Conservation (phyloP, 1,140 invertebrate genomes). For the Pseudomyrmex concolor region DNA sequence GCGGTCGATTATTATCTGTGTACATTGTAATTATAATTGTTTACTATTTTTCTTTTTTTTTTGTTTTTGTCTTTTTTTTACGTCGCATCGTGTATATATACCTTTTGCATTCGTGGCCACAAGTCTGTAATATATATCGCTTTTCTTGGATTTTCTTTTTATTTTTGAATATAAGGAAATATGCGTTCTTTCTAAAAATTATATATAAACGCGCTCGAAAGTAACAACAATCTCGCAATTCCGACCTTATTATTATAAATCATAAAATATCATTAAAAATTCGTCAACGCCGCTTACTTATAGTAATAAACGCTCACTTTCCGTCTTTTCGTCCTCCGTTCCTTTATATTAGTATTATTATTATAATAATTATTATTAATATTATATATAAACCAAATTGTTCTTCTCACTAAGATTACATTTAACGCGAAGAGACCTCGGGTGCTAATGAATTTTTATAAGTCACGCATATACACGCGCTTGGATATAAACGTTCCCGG, state of each 20-base stretch:
- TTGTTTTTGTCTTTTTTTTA: not conserved
- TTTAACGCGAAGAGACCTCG: not conserved
- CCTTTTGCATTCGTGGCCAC: conserved; percentile 6
- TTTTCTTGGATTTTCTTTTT: not conserved
- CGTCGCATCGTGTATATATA: conserved; percentile 13
- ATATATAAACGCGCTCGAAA: not conserved
- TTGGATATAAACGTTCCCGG: not conserved
- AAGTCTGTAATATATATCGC: not conserved
- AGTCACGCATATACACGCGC: not conserved
- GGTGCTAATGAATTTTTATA: not conserved
- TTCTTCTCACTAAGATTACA: not conserved
- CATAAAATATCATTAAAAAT: conserved; percentile 17
- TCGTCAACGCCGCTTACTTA: not conserved
- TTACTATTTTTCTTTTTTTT: not conserved
- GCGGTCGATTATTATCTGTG: conserved; percentile 33
- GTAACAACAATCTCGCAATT: conserved; percentile 21
- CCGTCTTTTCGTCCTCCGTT: not conserved
- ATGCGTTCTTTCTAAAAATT: not conserved
- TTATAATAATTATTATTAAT: not conserved
- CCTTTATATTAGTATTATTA: not conserved
- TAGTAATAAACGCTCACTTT: not conserved
- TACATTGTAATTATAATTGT: conserved; percentile 20
- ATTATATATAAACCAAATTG: not conserved
- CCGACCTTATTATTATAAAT: conserved; percentile 8
- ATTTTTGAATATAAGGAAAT: not conserved